These are phyloP conservation scores for Jordanella pulchra DNA, from an alignment of 2,797 vertebrate species.

Conservation along the genomic window DNA sequence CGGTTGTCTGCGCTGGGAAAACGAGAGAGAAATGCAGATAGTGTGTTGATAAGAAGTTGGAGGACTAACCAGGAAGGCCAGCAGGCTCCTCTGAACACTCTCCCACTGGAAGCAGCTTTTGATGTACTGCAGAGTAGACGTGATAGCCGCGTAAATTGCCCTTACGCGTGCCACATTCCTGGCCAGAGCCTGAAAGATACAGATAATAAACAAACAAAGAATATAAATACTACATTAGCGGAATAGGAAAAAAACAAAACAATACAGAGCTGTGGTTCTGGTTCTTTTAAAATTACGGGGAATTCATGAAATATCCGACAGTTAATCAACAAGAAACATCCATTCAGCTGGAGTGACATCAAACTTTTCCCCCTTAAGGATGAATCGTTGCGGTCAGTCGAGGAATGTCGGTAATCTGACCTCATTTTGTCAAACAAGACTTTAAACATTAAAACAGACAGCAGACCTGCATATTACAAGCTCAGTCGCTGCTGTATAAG, in stretches of 20 bases:
- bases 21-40: conserved; percentile 52
- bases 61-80: conserved; percentile 89
- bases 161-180: conserved; percentile 91
- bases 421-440: conserved; percentile 59
- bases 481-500: conserved; percentile 35
- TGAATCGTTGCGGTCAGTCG: conserved; percentile 27
- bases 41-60: conserved; percentile 55
- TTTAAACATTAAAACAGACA: conserved; percentile 45
- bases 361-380: conserved; percentile 30
- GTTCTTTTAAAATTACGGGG: neutral
- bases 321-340: conserved; percentile 1
- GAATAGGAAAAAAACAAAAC: neutral
- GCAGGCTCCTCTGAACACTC: conserved; percentile 85
- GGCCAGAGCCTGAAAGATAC: conserved; percentile 85
- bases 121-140: conserved; percentile 88
- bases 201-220: conserved; percentile 29
- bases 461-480: conserved; percentile 40
- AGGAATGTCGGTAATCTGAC: conserved; percentile 60
- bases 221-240: conserved; percentile 6
- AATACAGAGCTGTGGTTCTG: neutral
- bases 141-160: conserved; percentile 86
- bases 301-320: neutral
- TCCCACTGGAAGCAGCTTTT: conserved; percentile 99
- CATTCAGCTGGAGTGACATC: conserved; percentile 4
- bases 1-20: conserved; percentile 54